Conservation (phyloP, 1,140 invertebrate genomes). For the Meloidogyne hapla region DNA sequence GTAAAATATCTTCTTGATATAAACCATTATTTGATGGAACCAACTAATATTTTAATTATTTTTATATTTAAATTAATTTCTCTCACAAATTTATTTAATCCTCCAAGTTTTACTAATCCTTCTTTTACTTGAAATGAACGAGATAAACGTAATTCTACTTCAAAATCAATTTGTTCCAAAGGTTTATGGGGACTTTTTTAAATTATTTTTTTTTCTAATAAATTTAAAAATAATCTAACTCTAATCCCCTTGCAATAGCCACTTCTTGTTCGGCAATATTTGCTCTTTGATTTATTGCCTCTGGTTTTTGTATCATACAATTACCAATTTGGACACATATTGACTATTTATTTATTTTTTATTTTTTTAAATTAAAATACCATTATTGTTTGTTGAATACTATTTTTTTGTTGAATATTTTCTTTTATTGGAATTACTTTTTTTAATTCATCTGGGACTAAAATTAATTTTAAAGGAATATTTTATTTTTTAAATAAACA, state of each 20-base stretch:
- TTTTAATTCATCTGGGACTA: background rate
- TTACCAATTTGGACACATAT: conserved; percentile 15
- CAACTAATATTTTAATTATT: conserved; percentile 11
- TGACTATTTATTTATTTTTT: conserved; percentile 17
- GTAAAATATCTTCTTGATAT: conserved; percentile 49
- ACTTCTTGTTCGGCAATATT: conserved; percentile 38
- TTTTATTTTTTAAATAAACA: background rate
- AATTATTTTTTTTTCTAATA: background rate
- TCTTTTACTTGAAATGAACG: conserved; percentile 51
- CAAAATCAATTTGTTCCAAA: conserved; percentile 42
- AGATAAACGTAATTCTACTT: conserved; percentile 45
- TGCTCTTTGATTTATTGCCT: conserved; percentile 35
- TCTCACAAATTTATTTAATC: conserved; percentile 33
- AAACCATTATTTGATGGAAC: conserved; percentile 49
- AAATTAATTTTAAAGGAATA: background rate
- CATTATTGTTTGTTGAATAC: background rate
- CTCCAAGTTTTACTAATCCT: conserved; percentile 51
- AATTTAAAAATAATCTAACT: background rate
- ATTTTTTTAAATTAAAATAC: background rate
- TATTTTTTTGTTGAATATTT: background rate
- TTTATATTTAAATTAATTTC: conserved; percentile 25
- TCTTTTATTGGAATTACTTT: background rate
- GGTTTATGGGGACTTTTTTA: conserved; percentile 4
- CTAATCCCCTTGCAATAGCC: conserved; percentile 7
- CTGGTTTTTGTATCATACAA: conserved; percentile 36